phyloP scores from a whole-genome alignment of 1,140 invertebrate species.

The Pygmarrhopalites habei region DNA sequence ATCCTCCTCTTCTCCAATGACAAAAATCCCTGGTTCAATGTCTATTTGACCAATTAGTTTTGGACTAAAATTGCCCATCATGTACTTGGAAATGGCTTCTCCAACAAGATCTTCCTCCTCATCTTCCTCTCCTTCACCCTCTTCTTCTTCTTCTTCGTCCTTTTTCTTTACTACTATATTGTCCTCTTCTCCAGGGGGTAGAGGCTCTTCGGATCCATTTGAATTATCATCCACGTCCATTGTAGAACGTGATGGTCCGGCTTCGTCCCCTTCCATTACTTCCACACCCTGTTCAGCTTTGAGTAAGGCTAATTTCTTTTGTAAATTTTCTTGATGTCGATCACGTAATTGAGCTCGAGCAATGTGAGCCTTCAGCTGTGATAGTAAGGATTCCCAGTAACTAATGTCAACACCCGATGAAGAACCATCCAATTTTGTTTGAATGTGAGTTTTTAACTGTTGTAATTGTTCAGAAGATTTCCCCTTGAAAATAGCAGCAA shows the following conservation, averaged over 20 bases:
- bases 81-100: conserved; percentile 64
- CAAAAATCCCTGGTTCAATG: conserved; percentile 73
- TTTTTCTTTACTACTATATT: background rate
- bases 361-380: conserved; percentile 91
- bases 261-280: conserved; percentile 40
- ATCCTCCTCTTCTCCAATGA: conserved; percentile 74
- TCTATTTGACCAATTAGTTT: conserved; percentile 57
- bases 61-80: conserved; percentile 76
- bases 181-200: too few relatives aligned
- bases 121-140: conserved; percentile 28
- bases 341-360: conserved; percentile 84
- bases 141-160: conserved; percentile 41
- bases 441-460: conserved; percentile 75
- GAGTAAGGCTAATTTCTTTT: conserved; percentile 77
- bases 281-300: conserved; percentile 72
- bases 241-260: background rate
- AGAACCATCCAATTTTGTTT: conserved; percentile 73
- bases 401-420: conserved; percentile 89
- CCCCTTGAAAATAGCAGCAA: conserved; percentile 83
- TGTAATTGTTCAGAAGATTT: conserved; percentile 82
- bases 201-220: background rate
- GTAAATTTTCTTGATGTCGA: conserved; percentile 84
- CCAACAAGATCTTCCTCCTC: conserved; percentile 45
- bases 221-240: conserved; percentile 5
- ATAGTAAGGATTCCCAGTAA: conserved; percentile 93